Base-by-base conservation (phyloP, 2,888 invertebrate species). In the Erebia epiphron region DNA sequence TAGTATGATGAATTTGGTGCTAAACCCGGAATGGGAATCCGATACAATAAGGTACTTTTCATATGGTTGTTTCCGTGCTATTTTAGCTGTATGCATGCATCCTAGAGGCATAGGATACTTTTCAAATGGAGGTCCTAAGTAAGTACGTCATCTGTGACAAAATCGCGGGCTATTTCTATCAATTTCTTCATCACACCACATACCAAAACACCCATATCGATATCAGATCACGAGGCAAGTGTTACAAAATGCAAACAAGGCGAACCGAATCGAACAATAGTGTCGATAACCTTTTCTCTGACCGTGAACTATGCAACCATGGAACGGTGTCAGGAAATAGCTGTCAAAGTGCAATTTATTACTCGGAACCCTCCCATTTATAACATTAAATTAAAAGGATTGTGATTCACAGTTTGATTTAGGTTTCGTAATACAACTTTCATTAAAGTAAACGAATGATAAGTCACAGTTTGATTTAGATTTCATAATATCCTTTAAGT, bases 221-320 rank as follows among this genome's bases (percentile, higher is more conserved):
- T 61, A 61, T 18, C 62, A n/a, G 26, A 41, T 18, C 64, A 71
- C 26, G 16, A 57, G 49, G 21, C 43, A 26, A 49, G 57, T 58
- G 66, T 68, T 63, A 63, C 66, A 26, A 68, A 52, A 68, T 21
- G 11, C 49, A 62, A 49, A 62, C 62, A 49, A 62, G 62, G 46
- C 57, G 65, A 56, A 61, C 26, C 56, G 43, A 75, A 74, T 71
- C 69, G 60, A 66, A 70, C 69, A 72, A 68, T 66, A 62, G 67
- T 54, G 63, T 65, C 72, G 67, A 73, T 73, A 56, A 66, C 64
- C 41, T 52, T 63, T 63, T 50, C 62, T 65, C 61, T 70, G 76
- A 70, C 76, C 76, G 56, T 76, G 72, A 75, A 69, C 71, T 75
- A 71, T 73, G 66, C 64, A 70, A 67, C 70, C 72, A 64, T 50